phyloP scores from a whole-genome alignment of 1,140 invertebrate species.

The Drosophila bocqueti region DNA sequence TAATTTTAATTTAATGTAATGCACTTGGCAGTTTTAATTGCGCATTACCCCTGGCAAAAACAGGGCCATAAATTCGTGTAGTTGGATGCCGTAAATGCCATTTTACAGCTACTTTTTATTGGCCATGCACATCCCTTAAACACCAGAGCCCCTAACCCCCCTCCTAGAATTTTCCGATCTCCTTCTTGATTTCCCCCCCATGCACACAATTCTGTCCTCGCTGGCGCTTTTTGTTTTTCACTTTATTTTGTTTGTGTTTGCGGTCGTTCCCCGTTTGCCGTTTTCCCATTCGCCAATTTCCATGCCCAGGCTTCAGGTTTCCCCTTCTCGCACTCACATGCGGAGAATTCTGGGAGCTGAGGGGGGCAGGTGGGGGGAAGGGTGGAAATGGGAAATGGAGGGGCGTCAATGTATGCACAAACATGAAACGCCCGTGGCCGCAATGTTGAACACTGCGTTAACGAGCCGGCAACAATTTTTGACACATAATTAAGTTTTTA shows the following conservation, averaged over 20 bases:
- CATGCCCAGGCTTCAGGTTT: slow-evolving; percentile 24
- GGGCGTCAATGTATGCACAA: slow-evolving; percentile 53
- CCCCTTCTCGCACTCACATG: slow-evolving; percentile 1
- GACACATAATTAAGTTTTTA: slow-evolving; percentile 82
- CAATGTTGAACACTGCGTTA: slow-evolving; percentile 61
- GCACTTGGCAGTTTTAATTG: slow-evolving; percentile 79
- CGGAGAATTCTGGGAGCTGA: neutral
- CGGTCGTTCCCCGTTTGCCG: slow-evolving; percentile 55
- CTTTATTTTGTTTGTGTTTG: slow-evolving; percentile 62
- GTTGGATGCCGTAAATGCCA: slow-evolving; percentile 74
- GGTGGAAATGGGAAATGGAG: neutral
- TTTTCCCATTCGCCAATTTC: slow-evolving; percentile 41
- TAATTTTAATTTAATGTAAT: slow-evolving; percentile 78
- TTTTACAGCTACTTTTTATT: slow-evolving; percentile 79
- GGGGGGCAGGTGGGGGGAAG: neutral
- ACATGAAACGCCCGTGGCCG: slow-evolving; percentile 72
- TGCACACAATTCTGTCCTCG: slow-evolving; percentile 21
- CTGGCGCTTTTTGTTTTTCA: slow-evolving; percentile 39
- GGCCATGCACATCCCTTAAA: slow-evolving; percentile 45
- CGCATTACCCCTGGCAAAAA: slow-evolving; percentile 66
- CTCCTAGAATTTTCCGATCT: slow-evolving; percentile 8
- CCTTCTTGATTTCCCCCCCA: neutral
- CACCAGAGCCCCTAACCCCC: slow-evolving; percentile 4
- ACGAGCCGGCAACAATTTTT: slow-evolving; percentile 67
- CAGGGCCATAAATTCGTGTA: slow-evolving; percentile 72